phyloP scores from a whole-genome alignment of 2,113 vertebrate genomes.

The Clupea harengus region DNA sequence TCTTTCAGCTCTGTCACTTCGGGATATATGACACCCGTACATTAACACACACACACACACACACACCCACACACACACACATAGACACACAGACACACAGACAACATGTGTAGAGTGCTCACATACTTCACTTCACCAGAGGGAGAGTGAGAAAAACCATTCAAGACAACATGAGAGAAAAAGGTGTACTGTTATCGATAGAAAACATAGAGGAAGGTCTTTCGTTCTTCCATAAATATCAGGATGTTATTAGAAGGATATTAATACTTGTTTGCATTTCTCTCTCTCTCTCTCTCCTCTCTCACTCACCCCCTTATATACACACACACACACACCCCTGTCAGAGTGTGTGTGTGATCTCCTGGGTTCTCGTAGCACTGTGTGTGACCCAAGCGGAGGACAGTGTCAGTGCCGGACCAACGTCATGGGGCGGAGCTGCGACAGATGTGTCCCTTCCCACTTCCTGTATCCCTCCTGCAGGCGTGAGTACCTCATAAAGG shows the following conservation, averaged over 20 bases:
- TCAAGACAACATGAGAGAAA: too few relatives aligned
- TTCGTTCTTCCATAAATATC: too few relatives aligned
- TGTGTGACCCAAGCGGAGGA: conserved; percentile 85
- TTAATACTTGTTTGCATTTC: not conserved
- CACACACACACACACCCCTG: not conserved
- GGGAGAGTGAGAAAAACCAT: too few relatives aligned
- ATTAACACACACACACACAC: not conserved
- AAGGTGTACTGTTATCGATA: too few relatives aligned
- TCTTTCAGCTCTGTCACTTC: too few relatives aligned
- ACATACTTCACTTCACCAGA: too few relatives aligned
- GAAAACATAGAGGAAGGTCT: too few relatives aligned
- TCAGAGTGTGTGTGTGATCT: conserved; percentile 90
- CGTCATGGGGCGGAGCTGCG: conserved; percentile 83
- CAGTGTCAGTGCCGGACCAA: conserved; percentile 90
- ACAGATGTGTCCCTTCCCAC: conserved; percentile 83
- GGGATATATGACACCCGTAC: too few relatives aligned
- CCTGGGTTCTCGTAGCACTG: conserved; percentile 84
- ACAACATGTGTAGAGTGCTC: too few relatives aligned
- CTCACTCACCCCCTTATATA: not conserved
- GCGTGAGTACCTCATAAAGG: conserved; percentile 68
- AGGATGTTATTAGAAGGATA: too few relatives aligned
- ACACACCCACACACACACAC: not conserved
- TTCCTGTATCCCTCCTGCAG: conserved; percentile 84
- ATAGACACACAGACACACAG: not conserved
- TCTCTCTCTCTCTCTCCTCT: not conserved